Evolutionary conservation across 1,140 invertebrate species (phyloP).

Genomic region (Zaprionus kolodkinae): DNA sequence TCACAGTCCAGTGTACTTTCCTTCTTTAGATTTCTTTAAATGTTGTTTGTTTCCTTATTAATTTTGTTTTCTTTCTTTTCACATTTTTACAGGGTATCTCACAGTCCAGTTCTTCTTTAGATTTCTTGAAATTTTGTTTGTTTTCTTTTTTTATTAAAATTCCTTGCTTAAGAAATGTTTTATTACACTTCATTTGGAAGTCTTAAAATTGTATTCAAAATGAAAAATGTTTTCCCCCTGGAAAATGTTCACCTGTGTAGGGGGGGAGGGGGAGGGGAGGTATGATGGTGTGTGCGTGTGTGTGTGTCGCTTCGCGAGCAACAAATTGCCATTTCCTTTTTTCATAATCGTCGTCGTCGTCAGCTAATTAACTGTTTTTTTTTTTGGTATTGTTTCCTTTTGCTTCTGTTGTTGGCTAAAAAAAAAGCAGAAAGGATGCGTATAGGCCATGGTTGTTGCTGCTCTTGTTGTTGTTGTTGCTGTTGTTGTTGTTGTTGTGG

Average conservation of each 20-base stretch:
- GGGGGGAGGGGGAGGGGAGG: not conserved
- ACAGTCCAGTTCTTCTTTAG: not conserved
- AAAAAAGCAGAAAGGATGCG: constrained; percentile 10
- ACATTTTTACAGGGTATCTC: not conserved
- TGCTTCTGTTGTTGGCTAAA: constrained; percentile 3
- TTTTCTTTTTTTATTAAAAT: not conserved
- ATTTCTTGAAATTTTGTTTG: not conserved
- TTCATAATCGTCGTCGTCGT: constrained; percentile 47
- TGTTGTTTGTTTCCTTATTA: not conserved
- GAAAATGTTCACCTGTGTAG: not conserved
- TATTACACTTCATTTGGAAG: constrained; percentile 4
- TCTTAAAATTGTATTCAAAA: constrained; percentile 8
- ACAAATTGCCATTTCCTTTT: constrained; percentile 59
- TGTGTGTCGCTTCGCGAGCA: constrained; percentile 22
- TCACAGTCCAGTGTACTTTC: not conserved
- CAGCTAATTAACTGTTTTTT: constrained; percentile 62
- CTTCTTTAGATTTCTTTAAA: not conserved
- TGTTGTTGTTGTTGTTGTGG: not conserved
- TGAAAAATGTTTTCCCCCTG: constrained; percentile 3
- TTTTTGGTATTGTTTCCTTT: constrained; percentile 3
- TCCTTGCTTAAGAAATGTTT: not conserved
- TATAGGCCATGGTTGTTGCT: constrained; percentile 8
- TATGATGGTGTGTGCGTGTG: not conserved
- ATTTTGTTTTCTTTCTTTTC: too few species aligned
- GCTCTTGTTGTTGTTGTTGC: not conserved